Percentiles rank a stretch among this genome's conserved stretches.
Conservation (phyloP, 2,113 vertebrate genomes). For the Morphnarchus princeps region DNA sequence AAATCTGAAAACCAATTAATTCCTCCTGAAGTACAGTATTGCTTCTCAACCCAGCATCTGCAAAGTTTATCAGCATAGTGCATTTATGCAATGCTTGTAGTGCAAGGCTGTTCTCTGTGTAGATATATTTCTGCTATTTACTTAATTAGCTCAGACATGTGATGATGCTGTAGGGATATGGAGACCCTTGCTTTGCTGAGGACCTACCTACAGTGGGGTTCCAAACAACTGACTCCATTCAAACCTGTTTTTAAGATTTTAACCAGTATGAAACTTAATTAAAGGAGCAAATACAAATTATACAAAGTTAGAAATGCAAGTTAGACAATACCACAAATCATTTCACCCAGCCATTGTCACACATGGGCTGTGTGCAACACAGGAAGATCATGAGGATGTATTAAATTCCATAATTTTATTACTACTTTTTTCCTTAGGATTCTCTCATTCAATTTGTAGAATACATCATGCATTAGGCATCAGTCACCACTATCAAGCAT, state of each 20-base stretch:
- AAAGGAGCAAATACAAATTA: not conserved
- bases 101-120: not conserved
- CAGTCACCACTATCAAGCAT: not conserved
- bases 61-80: not conserved
- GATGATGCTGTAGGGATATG: not conserved
- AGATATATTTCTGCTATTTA: not conserved
- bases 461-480: not conserved
- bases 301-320: not conserved
- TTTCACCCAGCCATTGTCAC: not conserved
- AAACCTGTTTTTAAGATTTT: not conserved
- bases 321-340: not conserved
- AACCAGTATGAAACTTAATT: not conserved
- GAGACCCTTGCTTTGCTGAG: not conserved
- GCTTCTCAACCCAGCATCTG: not conserved
- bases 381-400: fast-evolving
- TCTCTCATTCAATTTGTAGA: not conserved
- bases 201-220: not conserved
- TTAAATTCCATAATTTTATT: not conserved
- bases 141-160: not conserved
- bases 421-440: not conserved
- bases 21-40: not conserved
- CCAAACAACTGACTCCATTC: not conserved
- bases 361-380: not conserved
- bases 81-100: not conserved
- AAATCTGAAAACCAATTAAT: not conserved